A percentile compares a stretch with the other conserved stretches of the same genome.
Evolutionary conservation across 2,888 invertebrate species (phyloP).

Genomic region (Acanthacorydalis orientalis): DNA sequence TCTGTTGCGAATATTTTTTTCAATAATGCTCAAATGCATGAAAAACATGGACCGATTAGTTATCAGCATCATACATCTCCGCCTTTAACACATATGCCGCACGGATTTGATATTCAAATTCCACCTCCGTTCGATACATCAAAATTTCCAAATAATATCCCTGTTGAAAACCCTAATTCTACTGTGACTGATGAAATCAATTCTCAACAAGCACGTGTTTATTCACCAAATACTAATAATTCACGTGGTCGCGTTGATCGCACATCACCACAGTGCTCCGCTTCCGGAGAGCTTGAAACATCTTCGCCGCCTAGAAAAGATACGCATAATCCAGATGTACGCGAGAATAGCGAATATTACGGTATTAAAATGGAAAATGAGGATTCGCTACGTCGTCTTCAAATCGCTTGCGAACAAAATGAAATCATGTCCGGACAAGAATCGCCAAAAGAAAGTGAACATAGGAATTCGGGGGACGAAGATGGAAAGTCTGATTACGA

Average conservation of each 20-base stretch:
- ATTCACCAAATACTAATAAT: constrained; percentile 24
- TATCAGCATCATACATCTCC: constrained; percentile 14
- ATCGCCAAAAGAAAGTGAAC: constrained; percentile 17
- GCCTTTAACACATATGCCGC: not conserved
- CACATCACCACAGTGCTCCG: constrained; percentile 22
- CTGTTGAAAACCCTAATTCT: not conserved
- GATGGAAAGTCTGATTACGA: constrained; percentile 31
- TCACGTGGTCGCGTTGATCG: constrained; percentile 24
- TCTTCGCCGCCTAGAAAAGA: constrained; percentile 10
- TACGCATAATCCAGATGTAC: constrained; percentile 16
- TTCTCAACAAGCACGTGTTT: not conserved
- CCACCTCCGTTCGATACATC: not conserved
- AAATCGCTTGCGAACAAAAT: constrained; percentile 21
- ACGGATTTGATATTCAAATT: too few species aligned
- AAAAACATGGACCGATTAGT: not conserved
- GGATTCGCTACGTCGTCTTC: constrained; percentile 21
- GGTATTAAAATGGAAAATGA: constrained; percentile 11
- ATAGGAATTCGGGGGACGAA: constrained; percentile 22
- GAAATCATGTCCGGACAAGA: constrained; percentile 12
- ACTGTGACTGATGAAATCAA: not conserved
- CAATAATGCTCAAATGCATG: not conserved
- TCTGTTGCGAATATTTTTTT: not conserved
- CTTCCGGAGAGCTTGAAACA: constrained; percentile 23
- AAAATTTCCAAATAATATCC: not conserved
- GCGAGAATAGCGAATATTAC: constrained; percentile 24